Conservation (phyloP, 1,140 invertebrate species). For the Neodiprion fabricii region DNA sequence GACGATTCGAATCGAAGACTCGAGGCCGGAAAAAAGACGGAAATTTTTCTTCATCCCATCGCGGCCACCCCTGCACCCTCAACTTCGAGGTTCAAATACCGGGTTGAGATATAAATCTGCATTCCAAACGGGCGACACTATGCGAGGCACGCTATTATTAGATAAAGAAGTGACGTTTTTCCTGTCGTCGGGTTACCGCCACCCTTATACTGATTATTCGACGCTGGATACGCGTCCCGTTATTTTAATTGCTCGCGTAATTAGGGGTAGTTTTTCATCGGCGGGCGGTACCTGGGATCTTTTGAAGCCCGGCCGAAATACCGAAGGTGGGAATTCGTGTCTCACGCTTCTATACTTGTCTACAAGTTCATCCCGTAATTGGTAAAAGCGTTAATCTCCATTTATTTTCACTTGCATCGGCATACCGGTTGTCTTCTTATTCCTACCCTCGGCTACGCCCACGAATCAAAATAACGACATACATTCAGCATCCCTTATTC, state of each 20-base stretch:
- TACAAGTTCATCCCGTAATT: conserved; percentile 11
- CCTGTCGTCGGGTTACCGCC: conserved; percentile 3
- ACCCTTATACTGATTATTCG: background rate
- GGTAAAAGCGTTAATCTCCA: conserved; percentile 10
- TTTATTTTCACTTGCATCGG: conserved; percentile 5
- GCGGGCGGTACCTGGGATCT: background rate
- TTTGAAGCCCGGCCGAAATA: background rate
- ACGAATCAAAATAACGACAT: background rate
- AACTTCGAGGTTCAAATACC: background rate
- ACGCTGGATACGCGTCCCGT: background rate
- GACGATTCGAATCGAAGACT: background rate
- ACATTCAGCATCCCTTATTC: background rate
- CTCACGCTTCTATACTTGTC: background rate
- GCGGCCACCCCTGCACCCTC: background rate
- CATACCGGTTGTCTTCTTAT: background rate
- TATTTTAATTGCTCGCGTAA: conserved; percentile 16
- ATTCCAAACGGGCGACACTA: background rate
- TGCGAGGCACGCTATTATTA: conserved; percentile 1
- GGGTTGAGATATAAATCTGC: background rate
- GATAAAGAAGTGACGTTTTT: background rate
- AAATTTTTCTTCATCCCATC: background rate
- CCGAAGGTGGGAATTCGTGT: background rate
- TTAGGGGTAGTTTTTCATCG: conserved; percentile 15
- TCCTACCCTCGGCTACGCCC: background rate
- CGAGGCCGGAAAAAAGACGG: background rate